Evolutionary conservation across 2,888 invertebrate species (phyloP), one percentile per base, ranked within the genome.

Genomic region (Papilio elwesi): DNA sequence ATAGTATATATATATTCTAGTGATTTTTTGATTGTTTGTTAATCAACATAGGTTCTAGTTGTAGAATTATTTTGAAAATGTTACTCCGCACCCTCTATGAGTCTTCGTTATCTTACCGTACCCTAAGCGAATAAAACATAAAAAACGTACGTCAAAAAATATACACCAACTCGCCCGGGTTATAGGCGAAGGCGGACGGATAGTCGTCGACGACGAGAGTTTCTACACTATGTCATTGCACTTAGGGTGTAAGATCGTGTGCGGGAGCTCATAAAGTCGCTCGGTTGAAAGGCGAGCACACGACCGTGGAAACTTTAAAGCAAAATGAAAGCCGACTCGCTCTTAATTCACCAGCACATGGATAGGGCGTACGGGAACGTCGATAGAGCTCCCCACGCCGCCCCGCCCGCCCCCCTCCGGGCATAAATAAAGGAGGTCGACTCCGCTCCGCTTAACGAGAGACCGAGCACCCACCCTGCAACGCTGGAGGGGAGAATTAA

Each of bases 141-240:
- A 93, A 93, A 93, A 93, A 92, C 91, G 89, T 90, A 90, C 90
- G 92, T 92, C 92, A 91, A 93, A 93, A 93, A 93, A 93, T 92
- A 90, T 90, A 89, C 87, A 89, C 92, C 92, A 91, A 91, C 89
- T 90, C 90, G 86, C 90, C 90, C 90, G 85, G 89, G 91, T 91
- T 93, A 92, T 91, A 92, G 90, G 86, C 88, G 85, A 88, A 89
- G 88, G 89, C 87, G 85, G 87, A 82, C 76, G 82, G 71, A 74
- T 68, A 80, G 83, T 73, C 47, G 81, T 74, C 77, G 78, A n/a
- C n/a, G n/a, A n/a, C n/a, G 75, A 80, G 81, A 83, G 86, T 84
- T 26, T 88, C 84, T 80, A 84, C 83, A 87, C 89, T 92, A 88
- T 83, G 80, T 80, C 82, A 81, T 59, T 78, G 77, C 83, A 79